These are phyloP conservation scores for Hoplias malabaricus DNA, from an alignment of 2,113 vertebrate genomes.

Conservation along the genomic window DNA sequence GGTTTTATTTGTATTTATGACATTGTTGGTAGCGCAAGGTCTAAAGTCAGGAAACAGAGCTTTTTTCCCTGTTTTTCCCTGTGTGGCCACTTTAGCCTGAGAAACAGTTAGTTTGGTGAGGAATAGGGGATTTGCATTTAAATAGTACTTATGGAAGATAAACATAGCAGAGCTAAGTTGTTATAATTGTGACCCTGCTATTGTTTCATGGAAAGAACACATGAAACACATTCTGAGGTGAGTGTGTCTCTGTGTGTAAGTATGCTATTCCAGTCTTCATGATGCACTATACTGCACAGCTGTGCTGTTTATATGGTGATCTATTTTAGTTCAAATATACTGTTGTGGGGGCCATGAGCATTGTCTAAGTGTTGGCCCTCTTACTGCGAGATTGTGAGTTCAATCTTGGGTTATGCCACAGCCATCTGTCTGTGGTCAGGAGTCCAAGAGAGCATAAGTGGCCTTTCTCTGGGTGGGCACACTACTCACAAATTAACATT, in stretches of 20 bases:
- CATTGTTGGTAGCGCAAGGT: background rate
- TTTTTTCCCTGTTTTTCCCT: constrained; percentile 52
- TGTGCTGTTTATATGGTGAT: no score
- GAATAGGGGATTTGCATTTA: constrained; percentile 63
- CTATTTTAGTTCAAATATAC: background rate
- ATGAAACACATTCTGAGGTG: constrained; percentile 44
- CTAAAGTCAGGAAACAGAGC: background rate
- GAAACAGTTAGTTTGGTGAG: constrained; percentile 54
- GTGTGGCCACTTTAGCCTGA: constrained; percentile 56
- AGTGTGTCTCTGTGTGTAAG: constrained; percentile 29
- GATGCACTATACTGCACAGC: no score
- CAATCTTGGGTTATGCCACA: no score
- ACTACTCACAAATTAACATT: no score
- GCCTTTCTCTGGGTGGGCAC: no score
- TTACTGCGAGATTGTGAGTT: no score
- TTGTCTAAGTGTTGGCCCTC: no score
- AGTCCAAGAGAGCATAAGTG: no score
- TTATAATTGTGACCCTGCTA: constrained; percentile 43
- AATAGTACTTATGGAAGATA: constrained; percentile 57
- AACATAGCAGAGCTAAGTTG: constrained; percentile 46
- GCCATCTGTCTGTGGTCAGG: no score
- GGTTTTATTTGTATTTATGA: background rate
- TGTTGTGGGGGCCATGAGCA: background rate
- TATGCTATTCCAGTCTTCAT: no score
- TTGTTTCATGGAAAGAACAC: constrained; percentile 45